These are phyloP conservation scores for Anser brachyrhynchus DNA, from an alignment of 2,113 vertebrate genomes.

Conservation along the genomic window DNA sequence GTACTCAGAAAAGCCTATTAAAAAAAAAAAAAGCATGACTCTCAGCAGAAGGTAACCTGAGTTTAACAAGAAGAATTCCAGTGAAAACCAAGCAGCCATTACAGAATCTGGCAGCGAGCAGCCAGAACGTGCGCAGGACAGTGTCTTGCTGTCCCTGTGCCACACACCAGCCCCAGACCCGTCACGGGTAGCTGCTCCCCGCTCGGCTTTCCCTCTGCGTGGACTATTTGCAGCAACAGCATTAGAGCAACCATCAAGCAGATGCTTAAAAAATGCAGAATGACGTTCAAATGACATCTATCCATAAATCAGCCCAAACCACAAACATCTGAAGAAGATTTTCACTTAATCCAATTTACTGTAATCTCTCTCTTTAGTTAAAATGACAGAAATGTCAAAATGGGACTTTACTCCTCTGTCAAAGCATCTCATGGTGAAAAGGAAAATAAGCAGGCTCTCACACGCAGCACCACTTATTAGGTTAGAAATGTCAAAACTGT, in stretches of 20 bases:
- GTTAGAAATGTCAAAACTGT: constrained; percentile 71
- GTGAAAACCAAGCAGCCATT: not conserved
- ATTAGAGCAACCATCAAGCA: constrained; percentile 57
- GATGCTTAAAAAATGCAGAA: constrained; percentile 67
- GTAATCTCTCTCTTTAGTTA: constrained; percentile 72
- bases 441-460: constrained; percentile 67
- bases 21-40: not conserved
- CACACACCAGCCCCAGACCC: not conserved
- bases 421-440: constrained; percentile 65
- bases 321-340: constrained; percentile 73
- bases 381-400: constrained; percentile 72
- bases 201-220: constrained; percentile 1
- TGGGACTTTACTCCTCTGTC: constrained; percentile 71
- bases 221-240: constrained; percentile 52
- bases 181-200: constrained; percentile 44
- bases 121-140: not conserved
- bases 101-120: not conserved
- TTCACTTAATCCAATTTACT: constrained; percentile 74
- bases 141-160: not conserved
- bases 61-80: not conserved
- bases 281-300: constrained; percentile 71
- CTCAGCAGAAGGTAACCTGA: not conserved
- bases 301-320: constrained; percentile 72
- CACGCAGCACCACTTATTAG: constrained; percentile 55
- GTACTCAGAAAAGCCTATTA: not conserved